Base-by-base conservation (phyloP, 1,140 invertebrate genomes). In the Periplaneta americana region DNA sequence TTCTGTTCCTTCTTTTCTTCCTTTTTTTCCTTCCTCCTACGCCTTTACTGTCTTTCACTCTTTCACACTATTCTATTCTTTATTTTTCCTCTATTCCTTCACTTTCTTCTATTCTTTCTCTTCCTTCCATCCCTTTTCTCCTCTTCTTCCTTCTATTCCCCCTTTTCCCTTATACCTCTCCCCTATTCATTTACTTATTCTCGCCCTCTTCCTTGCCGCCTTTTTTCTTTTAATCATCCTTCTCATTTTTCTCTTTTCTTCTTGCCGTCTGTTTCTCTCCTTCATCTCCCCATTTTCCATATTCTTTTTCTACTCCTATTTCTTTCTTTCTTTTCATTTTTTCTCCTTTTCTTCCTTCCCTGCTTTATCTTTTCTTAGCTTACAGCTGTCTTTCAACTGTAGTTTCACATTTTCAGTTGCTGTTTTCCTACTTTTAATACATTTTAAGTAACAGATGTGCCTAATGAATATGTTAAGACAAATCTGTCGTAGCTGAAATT, bases 231-330 rank as follows among this genome's bases (percentile, higher is more conserved):
- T n/a, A n/a, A n/a, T n/a, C n/a, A n/a, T n/a, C 82, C 75, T 66
- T 82, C 36, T 82, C 39, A 75, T 34, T 75, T 79, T 34, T 82
- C 79, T 81, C 82, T 80, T 66, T 82, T 74, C 81, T 35, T 81
- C 66, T 81, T 35, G 81, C 74, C 81, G 48, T 80, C 82, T 81
- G 74, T 74, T 79, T 82, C 57, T 82, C 80, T 82, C 74, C n/a
- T 78, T 75, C 34, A 28, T 28, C 9, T 31, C 15, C 37, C n/a
- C 18, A 15, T 74, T 81, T 36, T 18, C 32, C 35, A 22, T 33
- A 33, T 81, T 31, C 32, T 37, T 79, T 37, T 77, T 32, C 32
- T 33, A 15, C 75, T 33, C 75, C 32, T 32, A 17, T 32, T 33
- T 32, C 31, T 13, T 2, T 34, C 33, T 35, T 79, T 32, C 2